Evolutionary conservation across 2,888 invertebrate genomes (phyloP), one percentile per base, ranked within the genome.

Genomic region (Bibio marci): DNA sequence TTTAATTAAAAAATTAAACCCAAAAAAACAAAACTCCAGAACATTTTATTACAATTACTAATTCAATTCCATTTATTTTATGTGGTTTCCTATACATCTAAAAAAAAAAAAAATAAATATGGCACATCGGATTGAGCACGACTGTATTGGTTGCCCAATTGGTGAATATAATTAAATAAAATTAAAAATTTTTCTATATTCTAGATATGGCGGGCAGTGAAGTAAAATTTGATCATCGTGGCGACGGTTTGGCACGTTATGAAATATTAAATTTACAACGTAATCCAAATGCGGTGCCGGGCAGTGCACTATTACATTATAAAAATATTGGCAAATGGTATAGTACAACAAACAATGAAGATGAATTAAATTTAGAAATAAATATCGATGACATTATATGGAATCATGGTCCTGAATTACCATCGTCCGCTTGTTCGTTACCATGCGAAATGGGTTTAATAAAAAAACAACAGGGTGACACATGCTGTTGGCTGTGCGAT

Each of bases 401-500:
- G 66, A 65, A 67, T 35, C 62, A 65, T 15, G 68, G 66, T 35
- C 54, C 54, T 8, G 66, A 64, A 12, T 58, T 69, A 39, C 79
- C 80, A 5, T 65, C 65, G 30, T 80, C 79, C 2, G 73, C 76
- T 2, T 81, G 80, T 50, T 76, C 76, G 30, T 57, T 73, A 41
- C 77, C 79, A 6, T 80, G 80, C 53, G 64, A 63, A 43, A 63
- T 67, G 26, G 79, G 79, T 33, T 70, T 76, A 65, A 71, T 76
- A 44, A 73, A 73, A 50, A 75, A 70, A 54, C 73, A 76, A 58
- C 71, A 71, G 63, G 73, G 72, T 7, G 73, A 76, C 54, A 70
- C 70, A 32, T 81, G 81, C 58, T 81, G 81, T 58, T 81, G 82
- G 82, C 75, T 78, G 17, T 82, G 81, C 53, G 73, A 77, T 49